Conservation (phyloP, 2,113 vertebrate species). For the Sorex araneus region DNA sequence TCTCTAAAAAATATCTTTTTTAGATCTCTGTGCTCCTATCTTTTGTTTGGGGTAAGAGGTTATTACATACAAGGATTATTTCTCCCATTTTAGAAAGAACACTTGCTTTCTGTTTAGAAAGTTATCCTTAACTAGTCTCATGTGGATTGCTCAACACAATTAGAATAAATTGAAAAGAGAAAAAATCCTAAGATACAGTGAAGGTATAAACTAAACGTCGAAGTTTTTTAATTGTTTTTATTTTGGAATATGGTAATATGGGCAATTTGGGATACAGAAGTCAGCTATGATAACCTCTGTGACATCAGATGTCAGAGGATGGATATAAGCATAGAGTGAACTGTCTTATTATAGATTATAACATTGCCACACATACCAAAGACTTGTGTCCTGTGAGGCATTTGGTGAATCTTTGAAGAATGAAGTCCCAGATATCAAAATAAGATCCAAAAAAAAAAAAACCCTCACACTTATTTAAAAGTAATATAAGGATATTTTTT, state of each 20-base stretch:
- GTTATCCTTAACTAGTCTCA: slow-evolving; percentile 59
- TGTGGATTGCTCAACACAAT: slow-evolving; percentile 21
- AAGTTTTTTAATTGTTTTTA: background rate
- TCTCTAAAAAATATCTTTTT: slow-evolving; percentile 41
- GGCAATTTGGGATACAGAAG: background rate
- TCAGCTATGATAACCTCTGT: background rate
- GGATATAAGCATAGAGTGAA: background rate
- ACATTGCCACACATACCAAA: background rate
- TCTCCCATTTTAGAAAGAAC: background rate
- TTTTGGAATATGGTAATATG: background rate
- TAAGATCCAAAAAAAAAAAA: slow-evolving; percentile 7
- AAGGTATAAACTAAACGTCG: slow-evolving; percentile 40
- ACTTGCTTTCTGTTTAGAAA: slow-evolving; percentile 14
- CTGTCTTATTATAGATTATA: background rate
- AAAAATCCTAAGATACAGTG: background rate
- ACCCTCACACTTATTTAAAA: slow-evolving; percentile 37
- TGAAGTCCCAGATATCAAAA: slow-evolving; percentile 58
- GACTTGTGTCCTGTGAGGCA: background rate
- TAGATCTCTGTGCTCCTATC: background rate
- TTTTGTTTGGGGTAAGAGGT: background rate
- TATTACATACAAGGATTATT: slow-evolving; percentile 30
- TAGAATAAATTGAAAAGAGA: background rate
- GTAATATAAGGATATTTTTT: background rate
- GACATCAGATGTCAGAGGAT: slow-evolving; percentile 15
- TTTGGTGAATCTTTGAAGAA: slow-evolving; percentile 51